Evolutionary conservation across 2,888 invertebrate species (phyloP).

Genomic region (Nomada goodeniana): DNA sequence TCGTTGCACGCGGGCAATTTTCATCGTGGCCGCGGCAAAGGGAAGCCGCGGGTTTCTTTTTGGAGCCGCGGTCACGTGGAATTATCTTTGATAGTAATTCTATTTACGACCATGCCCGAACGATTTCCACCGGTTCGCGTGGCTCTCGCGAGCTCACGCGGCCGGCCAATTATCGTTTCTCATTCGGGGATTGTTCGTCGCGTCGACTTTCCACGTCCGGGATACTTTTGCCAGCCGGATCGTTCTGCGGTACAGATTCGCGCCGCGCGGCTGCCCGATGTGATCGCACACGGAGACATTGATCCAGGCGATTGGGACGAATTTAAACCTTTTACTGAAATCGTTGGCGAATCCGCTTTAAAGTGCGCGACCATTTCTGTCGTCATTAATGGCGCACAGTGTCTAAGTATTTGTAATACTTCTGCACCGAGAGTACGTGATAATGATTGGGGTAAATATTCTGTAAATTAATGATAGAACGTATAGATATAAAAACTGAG

Average conservation of each 20-base stretch:
- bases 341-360: too few relatives aligned
- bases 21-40: constrained; percentile 23
- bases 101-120: constrained; percentile 36
- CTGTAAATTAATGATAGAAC: too few relatives aligned
- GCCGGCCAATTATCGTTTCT: constrained; percentile 44
- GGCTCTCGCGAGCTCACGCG: not conserved
- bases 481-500: too few relatives aligned
- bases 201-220: constrained; percentile 29
- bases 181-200: constrained; percentile 19
- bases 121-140: constrained; percentile 29
- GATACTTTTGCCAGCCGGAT: constrained; percentile 17
- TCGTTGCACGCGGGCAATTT: constrained; percentile 40
- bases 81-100: constrained; percentile 58
- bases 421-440: too few relatives aligned
- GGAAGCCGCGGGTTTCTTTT: constrained; percentile 42
- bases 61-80: not conserved
- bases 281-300: not conserved
- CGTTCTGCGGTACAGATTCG: not conserved
- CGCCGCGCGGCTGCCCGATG: constrained; percentile 12
- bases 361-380: too few relatives aligned
- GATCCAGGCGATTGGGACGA: not conserved
- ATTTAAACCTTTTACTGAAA: not conserved
- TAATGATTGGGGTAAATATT: too few relatives aligned
- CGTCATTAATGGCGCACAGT: too few relatives aligned
- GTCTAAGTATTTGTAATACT: too few relatives aligned